Evolutionary conservation across 2,888 invertebrate species (phyloP), one percentile per base, ranked within the genome.

Genomic region (Nomada ruficornis): DNA sequence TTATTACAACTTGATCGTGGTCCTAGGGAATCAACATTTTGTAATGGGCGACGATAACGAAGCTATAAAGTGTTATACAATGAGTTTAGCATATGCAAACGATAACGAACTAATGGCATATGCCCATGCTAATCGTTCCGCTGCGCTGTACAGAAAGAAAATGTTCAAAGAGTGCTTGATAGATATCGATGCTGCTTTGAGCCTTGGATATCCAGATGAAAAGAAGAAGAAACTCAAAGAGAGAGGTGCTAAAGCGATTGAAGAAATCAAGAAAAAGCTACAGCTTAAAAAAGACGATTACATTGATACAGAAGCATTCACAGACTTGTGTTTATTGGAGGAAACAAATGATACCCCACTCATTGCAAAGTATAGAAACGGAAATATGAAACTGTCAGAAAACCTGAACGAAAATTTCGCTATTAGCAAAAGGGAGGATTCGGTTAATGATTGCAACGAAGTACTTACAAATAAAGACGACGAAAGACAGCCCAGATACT

Each of bases 121-220:
- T 36, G 94, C 94, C 15, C 87, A 92, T 63, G 94, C 94, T n/a
- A 94, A 94, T 86, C 90, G 94, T 23, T 94, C 94, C 3, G 94
- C 94, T 2, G 93, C 93, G 26, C 85, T 94, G 9, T 94, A 93
- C 69, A 89, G 93, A 47, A 92, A 90, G 75, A 82, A 91, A 77
- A 80, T 92, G 79, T 94, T 90, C 63, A 90, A 91, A 55, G 93
- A 93, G 68, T 94, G 94, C 71, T 80, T 94, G 15, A 90, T 92
- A 63, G 94, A 94, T 47, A 90, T 94, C 47, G 92, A 93, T 60
- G 86, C 91, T 11, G 93, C 94, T 44, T 71, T 94, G 20, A 82
- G 82, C 50, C 82, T 91, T 29, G 91, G 90, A 15, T 94, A 94
- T 85, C 93, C 94, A 2, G 86, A 90, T 52, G 91, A 93, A n/a